Percentiles rank a stretch among this genome's conserved stretches.
Evolutionary conservation across 2,113 vertebrate genomes (phyloP).

Genomic region (Cariama cristata): DNA sequence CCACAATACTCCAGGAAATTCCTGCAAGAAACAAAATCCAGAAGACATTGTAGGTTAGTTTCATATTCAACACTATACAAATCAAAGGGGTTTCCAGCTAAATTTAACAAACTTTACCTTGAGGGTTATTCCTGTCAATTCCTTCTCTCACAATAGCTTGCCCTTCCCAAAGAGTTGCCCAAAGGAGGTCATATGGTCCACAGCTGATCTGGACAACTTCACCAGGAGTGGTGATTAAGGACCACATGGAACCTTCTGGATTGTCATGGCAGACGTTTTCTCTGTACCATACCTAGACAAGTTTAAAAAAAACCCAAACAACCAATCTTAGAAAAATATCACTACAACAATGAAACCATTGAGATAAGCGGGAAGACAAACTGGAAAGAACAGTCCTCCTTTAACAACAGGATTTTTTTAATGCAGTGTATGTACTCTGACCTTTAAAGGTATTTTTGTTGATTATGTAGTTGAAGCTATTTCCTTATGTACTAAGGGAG

Average conservation of each 20-base stretch:
- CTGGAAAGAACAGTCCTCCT: not conserved
- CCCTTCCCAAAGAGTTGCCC: slow-evolving; percentile 97
- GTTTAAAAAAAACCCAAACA: not conserved
- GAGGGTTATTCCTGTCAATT: slow-evolving; percentile 87
- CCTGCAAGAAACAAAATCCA: slow-evolving; percentile 60
- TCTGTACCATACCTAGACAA: slow-evolving; percentile 91
- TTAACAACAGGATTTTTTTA: not conserved
- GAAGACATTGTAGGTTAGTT: not conserved
- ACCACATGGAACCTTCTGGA: slow-evolving; percentile 91
- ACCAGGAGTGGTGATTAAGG: slow-evolving; percentile 83
- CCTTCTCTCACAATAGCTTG: slow-evolving; percentile 94
- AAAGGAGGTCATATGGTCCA: slow-evolving; percentile 90
- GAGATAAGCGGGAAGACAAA: not conserved
- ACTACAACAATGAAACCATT: slow-evolving; percentile 8
- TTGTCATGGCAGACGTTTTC: slow-evolving; percentile 88
- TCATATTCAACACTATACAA: not conserved
- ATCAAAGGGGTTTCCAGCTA: not conserved
- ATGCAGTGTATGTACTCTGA: not conserved
- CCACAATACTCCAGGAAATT: slow-evolving; percentile 87
- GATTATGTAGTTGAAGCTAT: not conserved
- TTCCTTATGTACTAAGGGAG: slow-evolving; percentile 58
- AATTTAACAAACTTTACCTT: slow-evolving; percentile 76
- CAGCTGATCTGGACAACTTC: slow-evolving; percentile 98
- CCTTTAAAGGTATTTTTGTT: slow-evolving; percentile 18
- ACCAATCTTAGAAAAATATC: not conserved